Base-by-base conservation (phyloP, 2,888 invertebrate species). In the Branchellion lobata region DNA sequence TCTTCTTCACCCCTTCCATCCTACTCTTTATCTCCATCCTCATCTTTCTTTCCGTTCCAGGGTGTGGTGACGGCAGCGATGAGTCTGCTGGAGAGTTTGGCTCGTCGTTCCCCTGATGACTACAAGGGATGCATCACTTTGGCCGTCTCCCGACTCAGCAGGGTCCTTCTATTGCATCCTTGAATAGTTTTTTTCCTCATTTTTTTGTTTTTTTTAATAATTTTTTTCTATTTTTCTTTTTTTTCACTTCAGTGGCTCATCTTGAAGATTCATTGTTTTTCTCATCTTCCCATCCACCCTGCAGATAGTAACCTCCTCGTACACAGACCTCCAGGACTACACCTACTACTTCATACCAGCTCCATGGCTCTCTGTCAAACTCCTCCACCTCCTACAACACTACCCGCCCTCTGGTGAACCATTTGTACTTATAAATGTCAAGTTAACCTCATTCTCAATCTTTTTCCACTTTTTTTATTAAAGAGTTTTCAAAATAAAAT, bases 291-390 rank as follows among this genome's bases (percentile, higher is more conserved):
- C 24, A 24, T 5, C 61, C 61, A 18, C 73, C 21, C 47, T 89
- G 78, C 87, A 93, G 92, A 99, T 99, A 90, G 97, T 99, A 8
- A 99, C 99, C 79, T 95, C 98, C 72, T 97, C 96, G 86, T 99
- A 99, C 87, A 98, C 97, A 84, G 99, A 99, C 90, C 91, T 99
- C 83, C 98, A 99, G 90, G 99, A 99, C 89, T 99, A 99, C 88
- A 99, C 99, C 1, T 99, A 99, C 88, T 99, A 99, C 88, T 99
- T 99, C 91, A 99, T 99, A 82, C 98, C 99, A 84, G 99, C 99
- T 24, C 99, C 99, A 24, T 99, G 99, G 99, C 91, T 99, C 53
- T 98, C 97, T 81, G 98, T 99, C 31, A 99, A 99, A 89, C 90
- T 99, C 80, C 90, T 99, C 82, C 91, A 98, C 84, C 90, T 99